Evolutionary conservation across 2,113 vertebrate species (phyloP), one percentile per base, ranked within the genome.

Genomic region (Scartelaos histophorus): DNA sequence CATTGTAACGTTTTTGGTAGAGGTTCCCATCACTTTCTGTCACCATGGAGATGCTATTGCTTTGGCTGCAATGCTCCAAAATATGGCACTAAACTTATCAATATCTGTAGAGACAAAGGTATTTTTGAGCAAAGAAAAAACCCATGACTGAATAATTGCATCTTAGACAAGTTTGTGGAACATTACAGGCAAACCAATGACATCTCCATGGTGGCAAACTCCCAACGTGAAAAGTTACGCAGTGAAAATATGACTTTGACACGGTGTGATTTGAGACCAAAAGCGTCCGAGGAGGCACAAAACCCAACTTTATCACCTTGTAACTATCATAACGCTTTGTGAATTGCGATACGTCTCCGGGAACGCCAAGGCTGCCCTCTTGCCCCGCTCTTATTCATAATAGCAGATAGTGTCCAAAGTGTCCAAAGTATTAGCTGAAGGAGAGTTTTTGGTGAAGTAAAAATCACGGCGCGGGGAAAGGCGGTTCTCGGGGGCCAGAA

Each of bases 351-450:
- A 53, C 19, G 51, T 54, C 19, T 54, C 5, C 2, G n/a, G 19
- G 51, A 21, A 21, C 7, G 51, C n/a, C 16, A 9, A 19, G 51
- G 51, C 10, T 17, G 51, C n/a, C 19, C 51, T 54, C 7, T 54
- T 10, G 17, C 19, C 19, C 19, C 19, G 3, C 17, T 54, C 19
- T 21, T 54, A n/a, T 54, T 17, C 51, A 58, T 25, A 51, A 57
- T 34, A n/a, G 2, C 11, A 22, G 35, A 46, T 10, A 21, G 70
- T 12, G 54, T 35, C 19, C 24, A 46, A 61, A 21, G 60, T 66
- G 75, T 64, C n/a, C 60, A 66, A 76, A 69, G 53, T 71, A 21
- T 58, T 15, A 19, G n/a, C 13, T 13, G 5, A 13, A 66, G 61
- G 34, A 79, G 62, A 3, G 17, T n/a, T 73, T 75, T 74, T 19